Base-by-base conservation (phyloP, 2,797 vertebrate species). In the Siniperca obscura region DNA sequence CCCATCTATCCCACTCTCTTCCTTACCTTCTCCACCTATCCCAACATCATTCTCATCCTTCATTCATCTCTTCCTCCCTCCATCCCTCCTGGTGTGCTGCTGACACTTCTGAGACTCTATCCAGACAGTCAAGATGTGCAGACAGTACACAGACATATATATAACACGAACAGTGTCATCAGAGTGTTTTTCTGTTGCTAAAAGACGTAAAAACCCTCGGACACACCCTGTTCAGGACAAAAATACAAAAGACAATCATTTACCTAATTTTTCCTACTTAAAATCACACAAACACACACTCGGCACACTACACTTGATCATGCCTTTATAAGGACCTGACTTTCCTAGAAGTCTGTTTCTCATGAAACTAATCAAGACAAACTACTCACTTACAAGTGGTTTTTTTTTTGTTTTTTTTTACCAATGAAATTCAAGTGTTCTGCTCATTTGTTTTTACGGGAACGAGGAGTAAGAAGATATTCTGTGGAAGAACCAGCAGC, bases 331-430 rank as follows among this genome's bases (percentile, higher is more conserved):
- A 76, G 69, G 72, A 52, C 34, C 59, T 52, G 36, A 2, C 6
- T 36, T 50, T 70, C 55, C 62, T 62, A 44, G 25, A 76, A 55
- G 59, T 72, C 62, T 74, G 67, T 76, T 86, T 83, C 77, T 74
- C 50, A 17, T 65, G 38, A 74, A 78, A 19, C 50, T 77, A 70
- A 87, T 86, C 56, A 74, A 82, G 78, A 80, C 82, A 75, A 82
- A 71, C 42, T 48, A 11, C 68, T 74, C 62, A 13, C 61, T 62
- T 17, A 55, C 48, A 50, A 19, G n/a, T 40, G 19, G n/a, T n/a
- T n/a, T 11, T 44, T 66, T 21, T 57, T 27, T 21, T 36, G 1
- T 9, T 12, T 40, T 78, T 40, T 78, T 36, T 25, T 19, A 61
- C 46, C n/a, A 57, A 57, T 53, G 3, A 74, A 65, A 69, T 73